Evolutionary conservation across 2,797 vertebrate species (phyloP).

Genomic region (Peromyscus nudipes): DNA sequence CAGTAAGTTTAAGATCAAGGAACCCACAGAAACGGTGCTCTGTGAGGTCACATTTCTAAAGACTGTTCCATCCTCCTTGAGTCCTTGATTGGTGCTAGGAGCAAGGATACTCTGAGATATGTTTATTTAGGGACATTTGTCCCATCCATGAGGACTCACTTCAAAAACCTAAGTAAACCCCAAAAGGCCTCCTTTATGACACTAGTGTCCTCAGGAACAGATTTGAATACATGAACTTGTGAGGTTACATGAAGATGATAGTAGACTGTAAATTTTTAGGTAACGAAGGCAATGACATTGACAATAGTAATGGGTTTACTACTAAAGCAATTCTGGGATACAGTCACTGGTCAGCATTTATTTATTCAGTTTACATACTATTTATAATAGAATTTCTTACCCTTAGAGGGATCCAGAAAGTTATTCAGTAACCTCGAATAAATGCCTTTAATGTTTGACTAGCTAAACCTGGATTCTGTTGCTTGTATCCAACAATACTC

Average conservation of each 20-base stretch:
- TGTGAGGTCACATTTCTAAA: neutral
- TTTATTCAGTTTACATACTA: neutral
- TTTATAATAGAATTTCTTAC: neutral
- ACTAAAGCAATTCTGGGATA: neutral
- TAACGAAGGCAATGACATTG: neutral
- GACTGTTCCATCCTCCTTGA: neutral
- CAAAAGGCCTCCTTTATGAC: neutral
- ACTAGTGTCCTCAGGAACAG: neutral
- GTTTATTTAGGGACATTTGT: neutral
- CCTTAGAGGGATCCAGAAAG: neutral
- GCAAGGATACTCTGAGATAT: neutral
- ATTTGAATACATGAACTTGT: neutral
- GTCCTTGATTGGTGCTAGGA: neutral
- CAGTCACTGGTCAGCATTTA: neutral
- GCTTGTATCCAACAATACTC: neutral
- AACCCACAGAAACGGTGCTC: neutral
- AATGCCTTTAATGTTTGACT: neutral
- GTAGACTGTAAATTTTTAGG: neutral
- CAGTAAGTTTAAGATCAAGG: neutral
- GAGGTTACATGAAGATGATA: neutral
- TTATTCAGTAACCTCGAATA: neutral
- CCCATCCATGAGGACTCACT: neutral
- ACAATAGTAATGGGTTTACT: neutral
- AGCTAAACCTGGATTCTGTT: slow-evolving; percentile 16
- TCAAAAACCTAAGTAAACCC: neutral